Evolutionary conservation across 1,140 invertebrate genomes (phyloP).

Genomic region (Vanessa atalanta): DNA sequence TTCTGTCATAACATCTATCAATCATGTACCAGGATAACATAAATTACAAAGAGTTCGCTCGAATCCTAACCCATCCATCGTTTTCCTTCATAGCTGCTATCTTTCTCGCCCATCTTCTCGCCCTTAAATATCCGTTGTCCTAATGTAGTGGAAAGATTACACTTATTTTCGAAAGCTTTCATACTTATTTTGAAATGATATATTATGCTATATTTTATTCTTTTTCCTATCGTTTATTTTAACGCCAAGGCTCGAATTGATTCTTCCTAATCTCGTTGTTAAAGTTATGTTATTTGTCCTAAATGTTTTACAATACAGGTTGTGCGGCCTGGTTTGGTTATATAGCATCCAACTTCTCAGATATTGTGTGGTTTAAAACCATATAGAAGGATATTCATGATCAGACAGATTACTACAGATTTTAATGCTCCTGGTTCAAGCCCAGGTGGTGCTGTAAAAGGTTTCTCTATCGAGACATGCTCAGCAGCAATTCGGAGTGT

Average conservation of each 20-base stretch:
- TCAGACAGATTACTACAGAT: no score
- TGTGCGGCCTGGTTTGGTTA: no score
- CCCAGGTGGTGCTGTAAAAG: no score
- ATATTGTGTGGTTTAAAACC: no score
- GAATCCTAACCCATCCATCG: slow-evolving; percentile 1
- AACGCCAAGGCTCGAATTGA: neutral
- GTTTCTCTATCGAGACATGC: no score
- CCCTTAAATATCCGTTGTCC: slow-evolving; percentile 13
- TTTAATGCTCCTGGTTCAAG: no score
- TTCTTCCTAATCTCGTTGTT: no score
- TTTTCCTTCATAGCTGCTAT: neutral
- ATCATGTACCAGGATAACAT: slow-evolving; percentile 9
- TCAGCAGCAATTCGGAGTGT: no score
- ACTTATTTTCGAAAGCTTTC: slow-evolving; percentile 4
- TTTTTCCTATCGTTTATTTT: neutral
- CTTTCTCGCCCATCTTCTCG: neutral
- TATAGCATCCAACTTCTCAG: no score
- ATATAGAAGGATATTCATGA: no score
- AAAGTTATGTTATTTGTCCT: no score
- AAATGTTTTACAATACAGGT: no score
- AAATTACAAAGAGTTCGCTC: slow-evolving; percentile 11
- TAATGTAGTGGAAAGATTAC: slow-evolving; percentile 16
- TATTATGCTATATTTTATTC: neutral
- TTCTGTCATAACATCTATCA: slow-evolving; percentile 5
- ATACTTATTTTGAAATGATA: slow-evolving; percentile 4